A percentile compares a stretch with the other conserved stretches of the same genome.
These are phyloP conservation scores for Tetragonisca angustula DNA, from an alignment of 2,888 invertebrate genomes.

Conservation along the genomic window DNA sequence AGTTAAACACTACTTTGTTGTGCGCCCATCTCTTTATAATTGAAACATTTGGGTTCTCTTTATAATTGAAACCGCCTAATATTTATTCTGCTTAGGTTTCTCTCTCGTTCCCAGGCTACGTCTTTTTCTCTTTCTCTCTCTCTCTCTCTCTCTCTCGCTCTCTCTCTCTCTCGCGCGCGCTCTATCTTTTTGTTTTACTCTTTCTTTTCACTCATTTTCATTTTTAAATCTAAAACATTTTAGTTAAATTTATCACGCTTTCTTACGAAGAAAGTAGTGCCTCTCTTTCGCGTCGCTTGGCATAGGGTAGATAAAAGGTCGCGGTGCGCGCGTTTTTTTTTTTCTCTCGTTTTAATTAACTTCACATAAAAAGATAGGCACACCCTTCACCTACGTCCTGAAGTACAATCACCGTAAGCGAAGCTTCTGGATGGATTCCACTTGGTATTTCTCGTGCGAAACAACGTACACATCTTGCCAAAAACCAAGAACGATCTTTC, in stretches of 20 bases:
- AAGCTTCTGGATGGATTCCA: conserved; percentile 83
- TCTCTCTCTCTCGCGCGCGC: conserved; percentile 16
- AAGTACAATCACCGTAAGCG: conserved; percentile 83
- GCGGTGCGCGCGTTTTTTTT: neutral
- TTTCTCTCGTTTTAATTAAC: conserved; percentile 14
- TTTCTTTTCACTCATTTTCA: neutral
- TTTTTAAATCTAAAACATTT: conserved; percentile 36
- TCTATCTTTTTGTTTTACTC: neutral
- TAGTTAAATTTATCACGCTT: conserved; percentile 55
- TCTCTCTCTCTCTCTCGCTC: conserved; percentile 24
- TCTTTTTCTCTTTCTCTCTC: conserved; percentile 8
- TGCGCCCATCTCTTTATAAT: conserved; percentile 71
- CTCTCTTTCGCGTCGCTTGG: conserved; percentile 24
- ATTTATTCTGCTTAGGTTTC: conserved; percentile 45
- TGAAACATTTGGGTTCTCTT: conserved; percentile 43
- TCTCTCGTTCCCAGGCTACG: no score
- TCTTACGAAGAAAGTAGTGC: conserved; percentile 36
- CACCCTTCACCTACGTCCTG: conserved; percentile 78
- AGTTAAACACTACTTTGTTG: conserved; percentile 69
- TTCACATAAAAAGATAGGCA: conserved; percentile 75
- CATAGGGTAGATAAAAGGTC: conserved; percentile 31
- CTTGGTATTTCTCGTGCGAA: conserved; percentile 74
- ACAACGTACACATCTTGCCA: conserved; percentile 52
- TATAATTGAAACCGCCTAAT: conserved; percentile 26
- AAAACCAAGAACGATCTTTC: neutral